phyloP scores from a whole-genome alignment of 2,888 invertebrate genomes.

The Flabesymbios commensalis region DNA sequence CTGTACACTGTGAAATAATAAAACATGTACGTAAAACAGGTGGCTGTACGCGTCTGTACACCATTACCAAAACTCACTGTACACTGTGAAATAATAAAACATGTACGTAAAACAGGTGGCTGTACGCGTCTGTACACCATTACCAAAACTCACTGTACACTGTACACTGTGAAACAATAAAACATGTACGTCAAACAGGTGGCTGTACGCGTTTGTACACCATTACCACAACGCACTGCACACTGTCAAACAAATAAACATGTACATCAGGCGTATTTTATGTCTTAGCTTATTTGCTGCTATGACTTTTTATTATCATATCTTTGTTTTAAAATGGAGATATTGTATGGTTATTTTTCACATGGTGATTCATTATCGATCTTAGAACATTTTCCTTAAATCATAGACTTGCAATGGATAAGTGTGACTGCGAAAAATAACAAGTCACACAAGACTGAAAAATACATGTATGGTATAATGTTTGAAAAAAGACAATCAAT shows the following conservation, averaged over 20 bases:
- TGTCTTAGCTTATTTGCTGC: neutral
- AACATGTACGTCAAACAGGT: slow-evolving; percentile 68
- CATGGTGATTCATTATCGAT: no score
- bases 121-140: slow-evolving; percentile 80
- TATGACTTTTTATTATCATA: no score
- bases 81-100: slow-evolving; percentile 47
- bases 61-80: slow-evolving; percentile 77
- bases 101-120: slow-evolving; percentile 72
- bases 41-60: slow-evolving; percentile 80
- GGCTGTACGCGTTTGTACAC: slow-evolving; percentile 81
- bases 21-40: slow-evolving; percentile 70
- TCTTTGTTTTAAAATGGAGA: no score
- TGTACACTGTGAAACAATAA: slow-evolving; percentile 47
- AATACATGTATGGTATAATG: no score
- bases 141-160: slow-evolving; percentile 71
- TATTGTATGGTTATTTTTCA: no score
- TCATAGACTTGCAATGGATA: no score
- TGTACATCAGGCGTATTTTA: slow-evolving; percentile 57
- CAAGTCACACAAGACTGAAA: no score
- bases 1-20: slow-evolving; percentile 46
- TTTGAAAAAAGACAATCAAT: no score
- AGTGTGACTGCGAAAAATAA: no score
- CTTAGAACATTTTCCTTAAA: no score
- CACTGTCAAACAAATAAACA: slow-evolving; percentile 46
- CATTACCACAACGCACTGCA: slow-evolving; percentile 74